Base-by-base conservation (phyloP, 1,140 invertebrate species). In the Achatina immaculata region DNA sequence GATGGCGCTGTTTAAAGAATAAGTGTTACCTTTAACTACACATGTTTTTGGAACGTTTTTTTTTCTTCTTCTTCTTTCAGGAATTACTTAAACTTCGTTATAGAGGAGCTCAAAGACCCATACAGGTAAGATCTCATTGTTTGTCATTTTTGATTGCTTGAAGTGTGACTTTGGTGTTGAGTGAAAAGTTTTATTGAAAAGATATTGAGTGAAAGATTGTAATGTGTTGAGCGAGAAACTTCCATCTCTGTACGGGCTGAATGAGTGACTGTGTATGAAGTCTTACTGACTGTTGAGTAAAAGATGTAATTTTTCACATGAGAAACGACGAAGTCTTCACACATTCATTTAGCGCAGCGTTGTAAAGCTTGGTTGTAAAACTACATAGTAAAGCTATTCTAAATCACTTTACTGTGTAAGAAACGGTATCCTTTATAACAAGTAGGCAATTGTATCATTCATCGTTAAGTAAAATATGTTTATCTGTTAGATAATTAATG, bases 51-150 rank as follows among this genome's bases (percentile, higher is more conserved):
- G 31, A 55, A 36, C 19, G n/a, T 48, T 75, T n/a, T n/a, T 62
- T 77, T 62, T 19, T 77, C 9, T 78, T 71, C 79, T 80, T 85
- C 79, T 83, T 42, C 76, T 82, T 86, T 36, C 83, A 96, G 95
- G 96, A 99, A 99, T 92, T 99, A 98, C 90, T 92, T 99, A 86
- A 99, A 99, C 92, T 99, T 98, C 92, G 98, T 99, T 73, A 98
- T 99, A 87, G 98, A 99, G 91, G 98, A 99, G 92, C 91, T 99
- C 78, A 97, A 99, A 91, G 97, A 99, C 91, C 98, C 98, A 2
- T 95, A 98, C 82, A 95, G 95, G 96, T 97, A 92, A 90, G 85
- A 38, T 19, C 31, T 24, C 24, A 14, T 51, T 51, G 11, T 51
- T 51, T 14, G 11, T 51, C 48, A 51, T 51, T 24, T 51, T 51